Evolutionary conservation across 1,140 invertebrate genomes (phyloP).

Genomic region (Drosophila kanapiae): DNA sequence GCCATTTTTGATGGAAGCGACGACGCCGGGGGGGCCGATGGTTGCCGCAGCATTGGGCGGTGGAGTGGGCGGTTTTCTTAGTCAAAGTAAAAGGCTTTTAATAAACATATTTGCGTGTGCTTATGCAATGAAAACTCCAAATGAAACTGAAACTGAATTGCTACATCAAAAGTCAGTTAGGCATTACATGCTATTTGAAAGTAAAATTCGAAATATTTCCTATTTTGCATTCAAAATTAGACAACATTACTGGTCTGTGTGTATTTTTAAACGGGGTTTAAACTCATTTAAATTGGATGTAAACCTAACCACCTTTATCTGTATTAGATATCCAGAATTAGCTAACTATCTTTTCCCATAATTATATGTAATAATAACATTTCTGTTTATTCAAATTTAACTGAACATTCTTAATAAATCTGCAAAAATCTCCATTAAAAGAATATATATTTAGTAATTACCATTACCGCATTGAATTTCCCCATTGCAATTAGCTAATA

Average conservation of each 20-base stretch:
- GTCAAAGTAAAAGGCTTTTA: constrained; percentile 75
- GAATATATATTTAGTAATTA: neutral
- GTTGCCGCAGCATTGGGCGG: constrained; percentile 9
- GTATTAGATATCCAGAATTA: neutral
- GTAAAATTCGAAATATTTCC: constrained; percentile 33
- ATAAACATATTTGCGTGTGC: constrained; percentile 66
- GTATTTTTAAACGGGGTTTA: neutral
- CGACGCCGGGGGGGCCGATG: neutral
- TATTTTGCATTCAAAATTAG: constrained; percentile 14
- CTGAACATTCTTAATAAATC: neutral
- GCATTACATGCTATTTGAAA: constrained; percentile 45
- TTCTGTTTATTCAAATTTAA: neutral
- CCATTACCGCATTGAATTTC: neutral
- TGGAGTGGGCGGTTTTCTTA: constrained; percentile 36
- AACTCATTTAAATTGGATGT: neutral
- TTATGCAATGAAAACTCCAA: constrained; percentile 60
- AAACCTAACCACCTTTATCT: neutral
- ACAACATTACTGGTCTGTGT: neutral
- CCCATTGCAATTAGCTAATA: neutral
- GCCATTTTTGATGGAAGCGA: constrained; percentile 31
- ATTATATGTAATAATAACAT: neutral
- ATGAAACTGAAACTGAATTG: constrained; percentile 40
- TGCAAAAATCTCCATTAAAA: neutral
- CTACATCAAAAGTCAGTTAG: constrained; percentile 51
- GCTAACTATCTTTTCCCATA: neutral